Percentiles rank a stretch among this genome's conserved stretches.
Evolutionary conservation across 2,113 vertebrate genomes (phyloP).

Genomic region (Eurypyga helias): DNA sequence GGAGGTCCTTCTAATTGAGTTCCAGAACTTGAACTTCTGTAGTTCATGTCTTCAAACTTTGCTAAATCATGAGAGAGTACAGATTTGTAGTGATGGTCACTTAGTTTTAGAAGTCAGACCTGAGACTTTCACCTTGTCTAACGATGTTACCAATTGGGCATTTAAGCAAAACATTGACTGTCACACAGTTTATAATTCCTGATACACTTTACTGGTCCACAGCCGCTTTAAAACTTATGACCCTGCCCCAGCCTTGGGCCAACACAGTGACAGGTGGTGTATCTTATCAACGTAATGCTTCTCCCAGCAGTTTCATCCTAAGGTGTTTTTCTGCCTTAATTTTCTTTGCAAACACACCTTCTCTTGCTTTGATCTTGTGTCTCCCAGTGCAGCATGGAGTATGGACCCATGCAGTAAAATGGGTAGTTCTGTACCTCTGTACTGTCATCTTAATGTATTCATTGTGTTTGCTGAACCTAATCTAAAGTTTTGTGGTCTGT

Average conservation of each 20-base stretch:
- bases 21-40: not conserved
- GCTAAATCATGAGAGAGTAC: not conserved
- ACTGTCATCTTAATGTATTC: not conserved
- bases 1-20: not conserved
- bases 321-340: not conserved
- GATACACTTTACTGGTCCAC: accelerated
- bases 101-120: not conserved
- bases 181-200: not conserved
- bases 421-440: not conserved
- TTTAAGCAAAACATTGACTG: not conserved
- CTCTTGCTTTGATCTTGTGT: not conserved
- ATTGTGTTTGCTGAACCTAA: not conserved
- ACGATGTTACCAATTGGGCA: not conserved
- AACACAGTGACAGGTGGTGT: not conserved
- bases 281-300: not conserved
- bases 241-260: not conserved
- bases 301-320: not conserved
- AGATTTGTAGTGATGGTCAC: not conserved
- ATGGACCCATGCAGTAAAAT: not conserved
- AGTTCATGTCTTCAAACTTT: not conserved
- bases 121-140: not conserved
- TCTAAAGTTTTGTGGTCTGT: not conserved
- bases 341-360: not conserved
- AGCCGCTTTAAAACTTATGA: not conserved
- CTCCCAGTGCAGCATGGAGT: not conserved